phyloP scores from a whole-genome alignment of 2,113 vertebrate genomes.

The Larimichthys crocea region DNA sequence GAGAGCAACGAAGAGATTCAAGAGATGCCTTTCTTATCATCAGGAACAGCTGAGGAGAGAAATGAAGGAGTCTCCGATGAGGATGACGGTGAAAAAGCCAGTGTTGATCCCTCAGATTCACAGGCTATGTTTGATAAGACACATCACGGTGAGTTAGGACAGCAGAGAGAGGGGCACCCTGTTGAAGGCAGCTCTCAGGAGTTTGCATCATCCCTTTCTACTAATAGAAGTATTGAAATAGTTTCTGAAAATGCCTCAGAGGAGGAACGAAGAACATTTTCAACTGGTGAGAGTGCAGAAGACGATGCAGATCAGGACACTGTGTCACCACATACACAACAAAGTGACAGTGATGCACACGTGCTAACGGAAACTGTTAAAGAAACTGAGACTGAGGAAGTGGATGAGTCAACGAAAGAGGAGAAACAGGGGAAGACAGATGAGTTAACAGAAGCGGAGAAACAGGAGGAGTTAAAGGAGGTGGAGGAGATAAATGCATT shows the following conservation, averaged over 20 bases:
- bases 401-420: background rate
- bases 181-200: slow-evolving; percentile 5
- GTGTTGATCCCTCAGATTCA: background rate
- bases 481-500: background rate
- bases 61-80: background rate
- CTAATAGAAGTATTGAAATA: background rate
- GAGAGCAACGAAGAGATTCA: background rate
- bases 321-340: background rate
- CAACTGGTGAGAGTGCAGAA: slow-evolving; percentile 1
- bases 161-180: slow-evolving; percentile 2
- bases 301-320: background rate
- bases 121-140: background rate
- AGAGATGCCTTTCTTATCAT: background rate
- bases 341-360: background rate
- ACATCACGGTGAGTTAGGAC: background rate
- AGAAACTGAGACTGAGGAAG: slow-evolving; percentile 14
- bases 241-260: slow-evolving; percentile 4
- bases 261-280: background rate
- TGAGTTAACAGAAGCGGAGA: background rate
- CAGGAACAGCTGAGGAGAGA: background rate
- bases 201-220: background rate
- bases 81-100: background rate
- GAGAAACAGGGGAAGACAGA: rapidly evolving
- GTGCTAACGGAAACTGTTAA: background rate
- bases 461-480: background rate